Percentiles rank a stretch among this genome's conserved stretches.
phyloP scores from a whole-genome alignment of 2,888 invertebrate species.

The Zeuzera pyrina region DNA sequence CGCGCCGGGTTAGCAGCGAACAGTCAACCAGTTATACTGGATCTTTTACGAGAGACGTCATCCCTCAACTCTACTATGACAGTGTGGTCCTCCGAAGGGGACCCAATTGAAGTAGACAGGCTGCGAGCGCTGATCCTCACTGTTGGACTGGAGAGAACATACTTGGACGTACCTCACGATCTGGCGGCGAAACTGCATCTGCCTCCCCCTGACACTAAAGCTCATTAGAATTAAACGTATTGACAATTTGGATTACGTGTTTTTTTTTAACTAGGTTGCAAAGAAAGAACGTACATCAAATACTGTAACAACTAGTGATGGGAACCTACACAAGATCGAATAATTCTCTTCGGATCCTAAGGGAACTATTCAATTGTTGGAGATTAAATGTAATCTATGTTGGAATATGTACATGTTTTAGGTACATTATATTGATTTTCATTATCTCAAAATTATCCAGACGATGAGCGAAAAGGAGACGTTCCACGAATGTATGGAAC shows the following conservation, averaged over 20 bases:
- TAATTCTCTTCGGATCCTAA: no score
- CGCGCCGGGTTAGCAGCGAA: conserved; percentile 74
- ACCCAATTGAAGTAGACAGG: conserved; percentile 77
- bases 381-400: no score
- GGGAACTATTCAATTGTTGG: no score
- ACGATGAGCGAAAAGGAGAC: no score
- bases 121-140: conserved; percentile 78
- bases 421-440: no score
- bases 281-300: conserved; percentile 3
- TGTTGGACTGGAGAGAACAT: conserved; percentile 79
- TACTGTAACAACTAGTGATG: conserved; percentile 1
- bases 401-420: no score
- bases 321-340: no score
- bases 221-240: conserved; percentile 35
- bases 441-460: no score
- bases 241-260: no score
- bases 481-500: no score
- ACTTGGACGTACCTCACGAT: conserved; percentile 83
- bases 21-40: conserved; percentile 74
- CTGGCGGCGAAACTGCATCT: conserved; percentile 66
- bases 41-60: conserved; percentile 69
- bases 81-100: conserved; percentile 82
- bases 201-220: conserved; percentile 35
- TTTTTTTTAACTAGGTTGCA: conserved; percentile 3
- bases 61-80: conserved; percentile 79